Percentiles rank a stretch among this genome's conserved stretches.
Evolutionary conservation across 2,888 invertebrate species (phyloP).

Genomic region (Diachrysia chrysitis): DNA sequence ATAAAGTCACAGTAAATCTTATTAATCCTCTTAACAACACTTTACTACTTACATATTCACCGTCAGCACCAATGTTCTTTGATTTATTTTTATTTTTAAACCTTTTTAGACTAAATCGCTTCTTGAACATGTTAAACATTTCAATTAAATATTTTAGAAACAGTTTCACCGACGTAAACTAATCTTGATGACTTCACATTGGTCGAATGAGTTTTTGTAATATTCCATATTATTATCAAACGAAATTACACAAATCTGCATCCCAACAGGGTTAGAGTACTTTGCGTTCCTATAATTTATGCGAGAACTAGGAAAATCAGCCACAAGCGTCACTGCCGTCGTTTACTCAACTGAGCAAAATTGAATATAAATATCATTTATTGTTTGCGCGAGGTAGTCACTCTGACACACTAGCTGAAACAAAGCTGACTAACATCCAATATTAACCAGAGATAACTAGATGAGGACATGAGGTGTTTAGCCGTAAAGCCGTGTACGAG

Average conservation of each 20-base stretch:
- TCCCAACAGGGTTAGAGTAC: slow-evolving; percentile 38
- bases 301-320: slow-evolving; percentile 49
- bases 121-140: slow-evolving; percentile 71
- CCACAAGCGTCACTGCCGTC: slow-evolving; percentile 66
- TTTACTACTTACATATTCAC: slow-evolving; percentile 67
- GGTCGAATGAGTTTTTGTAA: slow-evolving; percentile 16
- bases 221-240: slow-evolving; percentile 30
- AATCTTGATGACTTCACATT: slow-evolving; percentile 34
- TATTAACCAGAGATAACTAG: slow-evolving; percentile 47
- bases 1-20: slow-evolving; percentile 16
- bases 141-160: slow-evolving; percentile 13
- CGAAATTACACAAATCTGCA: slow-evolving; percentile 24
- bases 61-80: slow-evolving; percentile 21
- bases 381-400: slow-evolving; percentile 64
- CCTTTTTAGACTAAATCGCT: slow-evolving; percentile 72
- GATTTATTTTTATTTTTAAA: slow-evolving; percentile 58
- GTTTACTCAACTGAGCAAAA: slow-evolving; percentile 71
- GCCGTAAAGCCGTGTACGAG: slow-evolving; percentile 33
- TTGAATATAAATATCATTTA: slow-evolving; percentile 54
- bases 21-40: slow-evolving; percentile 17
- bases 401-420: slow-evolving; percentile 56
- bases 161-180: not conserved
- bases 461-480: slow-evolving; percentile 23
- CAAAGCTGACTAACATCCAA: slow-evolving; percentile 70
- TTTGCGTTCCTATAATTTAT: slow-evolving; percentile 21